Base-by-base conservation (phyloP, 1,140 invertebrate species). In the Physella acuta region DNA sequence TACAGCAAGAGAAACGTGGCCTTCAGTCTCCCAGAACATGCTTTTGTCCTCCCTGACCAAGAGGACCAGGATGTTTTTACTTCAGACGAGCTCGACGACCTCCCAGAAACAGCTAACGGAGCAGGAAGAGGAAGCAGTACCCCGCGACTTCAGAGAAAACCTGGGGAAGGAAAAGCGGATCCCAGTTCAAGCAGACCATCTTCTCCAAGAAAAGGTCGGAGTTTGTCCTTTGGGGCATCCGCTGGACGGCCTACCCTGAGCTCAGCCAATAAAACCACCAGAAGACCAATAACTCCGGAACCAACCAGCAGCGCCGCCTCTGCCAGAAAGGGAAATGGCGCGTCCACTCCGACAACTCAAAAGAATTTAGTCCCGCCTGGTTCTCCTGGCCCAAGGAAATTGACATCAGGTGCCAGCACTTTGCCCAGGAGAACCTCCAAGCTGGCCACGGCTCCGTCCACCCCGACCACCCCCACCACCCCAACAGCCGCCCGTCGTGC, bases 1-100 rank as follows among this genome's bases (percentile, higher is more conserved):
- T 33, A 33, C 14, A 31, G 17, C n/a, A 55, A 56, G 34, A 55
- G 56, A 33, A 60, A 60, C 39, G 66, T 68, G 1, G 66, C 56
- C 36, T 66, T 66, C 52, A 56, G 51, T 34, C 64, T 66, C 4
- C 64, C 64, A 33, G 64, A 66, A 5, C 53, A 55, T 39, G 55
- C 66, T 1, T 68, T 68, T 60, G 39, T 68, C 24, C 39, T 68
- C 3, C 66, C 66, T 33, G 66, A 68, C 26, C 28, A 39, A 11
- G 66, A 68, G 1, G 64, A 67, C 20, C 51, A 16, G 33, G 64
- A 64, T 5, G 34, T n/a, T 17, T 51, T 64, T 28, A n/a, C 30
- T 3, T 37, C 34, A 16, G 64, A 66, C 37, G 64, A 66, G 33
- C n/a, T 66, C 16, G 64, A 66, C 34, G n/a, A 4, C 14, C 52